Conservation (phyloP, 2,888 invertebrate species). For the Elmis aenea region DNA sequence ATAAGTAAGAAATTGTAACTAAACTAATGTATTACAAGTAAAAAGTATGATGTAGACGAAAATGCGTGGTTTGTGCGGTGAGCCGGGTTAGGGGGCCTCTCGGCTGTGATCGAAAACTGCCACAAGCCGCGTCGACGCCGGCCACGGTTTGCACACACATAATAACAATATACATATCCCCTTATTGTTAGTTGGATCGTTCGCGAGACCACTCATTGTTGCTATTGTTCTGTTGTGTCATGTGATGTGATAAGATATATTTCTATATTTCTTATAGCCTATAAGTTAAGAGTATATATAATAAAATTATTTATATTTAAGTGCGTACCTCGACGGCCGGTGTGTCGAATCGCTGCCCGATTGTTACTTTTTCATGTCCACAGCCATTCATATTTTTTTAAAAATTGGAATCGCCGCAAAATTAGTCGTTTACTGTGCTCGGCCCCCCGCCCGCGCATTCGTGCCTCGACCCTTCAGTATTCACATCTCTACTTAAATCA, state of each 20-base stretch:
- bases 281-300: slow-evolving; percentile 42
- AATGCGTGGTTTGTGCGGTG: slow-evolving; percentile 28
- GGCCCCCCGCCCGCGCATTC: slow-evolving; percentile 38
- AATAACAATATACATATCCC: slow-evolving; percentile 50
- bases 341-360: slow-evolving; percentile 18
- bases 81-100: slow-evolving; percentile 39
- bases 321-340: slow-evolving; percentile 18
- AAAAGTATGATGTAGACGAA: slow-evolving; percentile 33
- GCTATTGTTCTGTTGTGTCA: slow-evolving; percentile 49
- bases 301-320: slow-evolving; percentile 28
- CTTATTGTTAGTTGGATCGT: slow-evolving; percentile 46
- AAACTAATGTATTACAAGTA: slow-evolving; percentile 29
- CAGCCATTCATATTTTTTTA: slow-evolving; percentile 17
- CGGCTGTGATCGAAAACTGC: slow-evolving; percentile 49
- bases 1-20: slow-evolving; percentile 31
- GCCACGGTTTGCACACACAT: slow-evolving; percentile 24
- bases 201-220: slow-evolving; percentile 43
- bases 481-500: slow-evolving; percentile 21
- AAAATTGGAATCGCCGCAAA: slow-evolving; percentile 13
- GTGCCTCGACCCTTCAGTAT: slow-evolving; percentile 38
- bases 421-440: slow-evolving; percentile 28
- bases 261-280: slow-evolving; percentile 44
- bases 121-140: slow-evolving; percentile 35
- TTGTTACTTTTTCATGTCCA: slow-evolving; percentile 18
- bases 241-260: slow-evolving; percentile 48